These are phyloP conservation scores for Chelonus formosanus DNA, from an alignment of 2,888 invertebrate species.

Conservation along the genomic window DNA sequence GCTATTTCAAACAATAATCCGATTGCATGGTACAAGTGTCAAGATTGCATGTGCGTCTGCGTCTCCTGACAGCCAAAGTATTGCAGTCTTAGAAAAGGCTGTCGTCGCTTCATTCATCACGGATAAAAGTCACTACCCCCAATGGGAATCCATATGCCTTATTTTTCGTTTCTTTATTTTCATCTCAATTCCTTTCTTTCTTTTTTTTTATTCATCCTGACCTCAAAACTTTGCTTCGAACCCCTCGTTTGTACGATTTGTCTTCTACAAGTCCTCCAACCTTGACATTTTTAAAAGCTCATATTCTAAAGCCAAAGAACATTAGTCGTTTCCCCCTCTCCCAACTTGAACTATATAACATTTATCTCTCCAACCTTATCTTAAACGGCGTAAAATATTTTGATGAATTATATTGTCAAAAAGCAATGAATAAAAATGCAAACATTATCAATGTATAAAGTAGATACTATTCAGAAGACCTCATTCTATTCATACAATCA, in stretches of 20 bases:
- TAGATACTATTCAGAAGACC: conserved; percentile 18
- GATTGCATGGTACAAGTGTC: conserved; percentile 13
- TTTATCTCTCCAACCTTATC: conserved; percentile 11
- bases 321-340: background rate
- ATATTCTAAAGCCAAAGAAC: conserved; percentile 10
- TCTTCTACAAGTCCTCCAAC: background rate
- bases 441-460: conserved; percentile 1
- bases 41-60: conserved; percentile 45
- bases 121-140: conserved; percentile 42
- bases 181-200: conserved; percentile 14
- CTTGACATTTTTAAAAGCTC: conserved; percentile 4
- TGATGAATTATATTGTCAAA: too few species aligned
- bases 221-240: background rate
- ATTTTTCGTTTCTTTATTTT: conserved; percentile 2
- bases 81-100: conserved; percentile 53
- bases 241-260: conserved; percentile 15
- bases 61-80: conserved; percentile 38
- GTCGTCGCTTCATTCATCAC: conserved; percentile 54
- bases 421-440: too few species aligned
- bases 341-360: conserved; percentile 6
- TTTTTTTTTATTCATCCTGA: background rate
- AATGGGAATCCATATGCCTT: conserved; percentile 2
- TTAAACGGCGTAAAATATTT: too few species aligned
- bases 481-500: background rate
- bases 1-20: conserved; percentile 4